Percentiles rank a stretch among this genome's conserved stretches.
Conservation (phyloP, 2,888 invertebrate species). For the Oasisia sp. region DNA sequence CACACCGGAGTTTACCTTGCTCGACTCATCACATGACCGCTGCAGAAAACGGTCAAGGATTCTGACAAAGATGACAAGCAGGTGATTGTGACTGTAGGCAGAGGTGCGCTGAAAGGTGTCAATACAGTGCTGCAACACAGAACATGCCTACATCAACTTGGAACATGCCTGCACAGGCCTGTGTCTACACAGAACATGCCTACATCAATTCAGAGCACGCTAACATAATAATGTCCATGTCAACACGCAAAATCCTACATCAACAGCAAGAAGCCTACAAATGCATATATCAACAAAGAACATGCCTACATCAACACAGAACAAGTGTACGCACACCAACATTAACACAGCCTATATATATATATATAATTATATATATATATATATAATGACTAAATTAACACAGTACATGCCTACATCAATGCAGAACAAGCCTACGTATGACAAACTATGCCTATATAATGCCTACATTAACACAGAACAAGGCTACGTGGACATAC, state of each 20-base stretch:
- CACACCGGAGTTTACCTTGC: background rate
- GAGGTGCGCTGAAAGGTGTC: slow-evolving; percentile 1
- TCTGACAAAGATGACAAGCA: slow-evolving; percentile 11
- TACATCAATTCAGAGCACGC: background rate
- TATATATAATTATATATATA: background rate
- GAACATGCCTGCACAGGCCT: background rate
- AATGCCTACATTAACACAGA: background rate
- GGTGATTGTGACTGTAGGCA: background rate
- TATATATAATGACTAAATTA: background rate
- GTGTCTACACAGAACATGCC: background rate
- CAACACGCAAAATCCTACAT: background rate
- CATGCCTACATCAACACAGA: background rate
- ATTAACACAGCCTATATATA: background rate
- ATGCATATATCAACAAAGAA: too few relatives aligned
- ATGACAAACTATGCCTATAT: slow-evolving; percentile 22
- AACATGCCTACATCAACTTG: slow-evolving; percentile 8
- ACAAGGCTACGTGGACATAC: background rate
- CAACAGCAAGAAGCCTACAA: background rate
- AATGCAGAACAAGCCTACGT: slow-evolving; percentile 28
- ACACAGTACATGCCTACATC: background rate
- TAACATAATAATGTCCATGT: slow-evolving; percentile 5
- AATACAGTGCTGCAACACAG: slow-evolving; percentile 11
- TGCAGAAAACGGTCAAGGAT: slow-evolving; percentile 12
- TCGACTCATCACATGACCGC: background rate
- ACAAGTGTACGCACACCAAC: background rate